These are phyloP conservation scores for Sebastes matsubarae DNA, from an alignment of 2,797 vertebrate species.

Conservation along the genomic window DNA sequence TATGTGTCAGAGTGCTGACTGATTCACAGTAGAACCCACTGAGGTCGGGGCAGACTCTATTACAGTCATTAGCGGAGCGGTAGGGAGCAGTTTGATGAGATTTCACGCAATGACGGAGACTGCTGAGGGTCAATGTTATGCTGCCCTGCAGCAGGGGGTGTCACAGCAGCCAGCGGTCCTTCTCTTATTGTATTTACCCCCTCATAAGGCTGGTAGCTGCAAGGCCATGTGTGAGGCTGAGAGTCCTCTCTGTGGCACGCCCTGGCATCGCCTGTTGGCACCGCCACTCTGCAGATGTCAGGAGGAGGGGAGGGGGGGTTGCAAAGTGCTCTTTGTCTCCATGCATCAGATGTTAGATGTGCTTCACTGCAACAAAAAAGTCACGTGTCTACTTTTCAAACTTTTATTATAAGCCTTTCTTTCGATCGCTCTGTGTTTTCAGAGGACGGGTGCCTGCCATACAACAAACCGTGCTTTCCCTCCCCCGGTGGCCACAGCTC, in stretches of 20 bases:
- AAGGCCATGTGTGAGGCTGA: conserved; percentile 66
- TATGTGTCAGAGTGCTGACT: conserved; percentile 53
- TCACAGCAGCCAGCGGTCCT: conserved; percentile 54
- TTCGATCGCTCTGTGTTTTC: conserved; percentile 36
- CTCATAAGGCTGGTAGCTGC: conserved; percentile 41
- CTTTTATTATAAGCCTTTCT: not conserved
- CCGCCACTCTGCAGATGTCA: conserved; percentile 67
- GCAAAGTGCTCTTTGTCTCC: conserved; percentile 57
- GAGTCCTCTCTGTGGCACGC: conserved; percentile 52
- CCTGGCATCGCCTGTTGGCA: conserved; percentile 73
- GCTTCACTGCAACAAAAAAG: conserved; percentile 36
- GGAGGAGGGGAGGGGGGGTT: not conserved
- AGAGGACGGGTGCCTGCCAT: conserved; percentile 96
- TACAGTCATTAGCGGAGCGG: conserved; percentile 75
- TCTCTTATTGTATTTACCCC: conserved; percentile 68
- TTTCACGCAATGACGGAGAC: conserved; percentile 57
- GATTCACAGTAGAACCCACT: conserved; percentile 55
- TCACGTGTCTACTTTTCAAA: conserved; percentile 24
- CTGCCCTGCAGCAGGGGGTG: conserved; percentile 64
- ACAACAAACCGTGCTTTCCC: conserved; percentile 96
- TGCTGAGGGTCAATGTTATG: conserved; percentile 70
- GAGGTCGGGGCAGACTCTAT: conserved; percentile 65
- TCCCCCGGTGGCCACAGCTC: conserved; percentile 97
- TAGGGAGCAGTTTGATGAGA: conserved; percentile 74
- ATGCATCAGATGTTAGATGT: conserved; percentile 58